Percentiles rank a stretch among this genome's conserved stretches.
These are phyloP conservation scores for Microctonus brassicae DNA, from an alignment of 2,888 invertebrate genomes.

Conservation along the genomic window DNA sequence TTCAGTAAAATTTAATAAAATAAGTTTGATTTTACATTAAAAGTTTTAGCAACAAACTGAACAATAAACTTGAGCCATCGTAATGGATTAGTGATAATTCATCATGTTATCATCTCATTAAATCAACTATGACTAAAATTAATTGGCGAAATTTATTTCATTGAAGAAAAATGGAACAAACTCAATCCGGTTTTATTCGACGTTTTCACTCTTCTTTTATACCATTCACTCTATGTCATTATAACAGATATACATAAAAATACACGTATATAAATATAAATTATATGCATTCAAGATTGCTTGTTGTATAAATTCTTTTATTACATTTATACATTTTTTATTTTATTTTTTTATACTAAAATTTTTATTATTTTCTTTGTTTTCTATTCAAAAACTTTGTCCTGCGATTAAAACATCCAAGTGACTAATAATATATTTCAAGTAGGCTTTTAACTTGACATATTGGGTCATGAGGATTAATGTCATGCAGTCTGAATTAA, in stretches of 20 bases:
- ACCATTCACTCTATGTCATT: background rate
- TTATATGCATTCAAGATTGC: too few relatives aligned
- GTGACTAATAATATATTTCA: background rate
- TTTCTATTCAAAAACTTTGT: background rate
- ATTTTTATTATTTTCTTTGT: background rate
- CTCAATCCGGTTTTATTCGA: background rate
- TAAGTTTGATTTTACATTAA: background rate
- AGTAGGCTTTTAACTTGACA: background rate
- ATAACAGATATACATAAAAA: too few relatives aligned
- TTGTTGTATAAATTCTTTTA: background rate
- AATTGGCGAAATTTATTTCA: background rate
- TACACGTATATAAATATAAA: too few relatives aligned
- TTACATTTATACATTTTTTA: background rate
- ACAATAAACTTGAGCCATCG: background rate
- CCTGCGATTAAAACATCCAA: background rate
- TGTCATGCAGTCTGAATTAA: background rate
- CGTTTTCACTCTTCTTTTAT: background rate
- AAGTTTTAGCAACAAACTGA: background rate
- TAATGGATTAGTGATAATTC: background rate
- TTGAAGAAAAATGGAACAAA: background rate
- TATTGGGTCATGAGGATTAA: constrained; percentile 3
- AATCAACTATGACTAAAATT: background rate
- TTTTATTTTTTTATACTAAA: background rate
- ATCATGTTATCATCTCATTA: background rate
- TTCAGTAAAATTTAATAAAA: background rate